These are phyloP conservation scores for Pseudotriccus pelzelni DNA, from an alignment of 2,797 vertebrate genomes.

Conservation along the genomic window DNA sequence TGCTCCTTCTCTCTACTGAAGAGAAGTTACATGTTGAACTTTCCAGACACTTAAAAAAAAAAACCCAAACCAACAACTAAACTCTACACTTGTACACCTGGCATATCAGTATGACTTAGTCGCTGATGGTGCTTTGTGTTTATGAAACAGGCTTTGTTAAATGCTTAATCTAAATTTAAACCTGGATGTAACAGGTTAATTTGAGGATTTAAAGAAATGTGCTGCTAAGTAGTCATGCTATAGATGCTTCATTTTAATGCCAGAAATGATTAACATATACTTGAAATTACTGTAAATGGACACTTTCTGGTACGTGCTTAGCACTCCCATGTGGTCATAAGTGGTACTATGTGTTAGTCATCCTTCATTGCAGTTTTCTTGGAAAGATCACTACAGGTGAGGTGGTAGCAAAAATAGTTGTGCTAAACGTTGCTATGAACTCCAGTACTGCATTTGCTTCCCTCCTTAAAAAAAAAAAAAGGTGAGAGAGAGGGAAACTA, in stretches of 20 bases:
- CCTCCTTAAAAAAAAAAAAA: not conserved
- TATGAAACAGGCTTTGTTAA: not conserved
- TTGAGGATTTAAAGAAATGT: not conserved
- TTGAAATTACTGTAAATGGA: not conserved
- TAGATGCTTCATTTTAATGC: not conserved
- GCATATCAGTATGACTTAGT: not conserved
- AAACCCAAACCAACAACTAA: not conserved
- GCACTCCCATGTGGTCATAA: not conserved
- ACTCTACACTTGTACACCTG: not conserved
- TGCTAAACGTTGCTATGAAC: not conserved
- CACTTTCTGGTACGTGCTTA: not conserved
- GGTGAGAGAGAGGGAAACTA: fast-evolving
- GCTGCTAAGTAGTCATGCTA: not conserved
- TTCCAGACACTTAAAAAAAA: not conserved
- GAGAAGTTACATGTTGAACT: not conserved
- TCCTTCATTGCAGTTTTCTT: not conserved
- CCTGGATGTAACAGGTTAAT: not conserved
- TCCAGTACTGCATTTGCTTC: not conserved
- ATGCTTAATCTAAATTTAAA: not conserved
- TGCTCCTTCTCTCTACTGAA: not conserved
- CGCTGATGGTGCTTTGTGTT: not conserved
- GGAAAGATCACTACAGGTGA: not conserved
- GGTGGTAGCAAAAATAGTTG: not conserved
- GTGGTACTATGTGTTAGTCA: not conserved
- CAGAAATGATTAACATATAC: not conserved